These are phyloP conservation scores for Etheostoma spectabile DNA, from an alignment of 2,113 vertebrate genomes.

Conservation along the genomic window DNA sequence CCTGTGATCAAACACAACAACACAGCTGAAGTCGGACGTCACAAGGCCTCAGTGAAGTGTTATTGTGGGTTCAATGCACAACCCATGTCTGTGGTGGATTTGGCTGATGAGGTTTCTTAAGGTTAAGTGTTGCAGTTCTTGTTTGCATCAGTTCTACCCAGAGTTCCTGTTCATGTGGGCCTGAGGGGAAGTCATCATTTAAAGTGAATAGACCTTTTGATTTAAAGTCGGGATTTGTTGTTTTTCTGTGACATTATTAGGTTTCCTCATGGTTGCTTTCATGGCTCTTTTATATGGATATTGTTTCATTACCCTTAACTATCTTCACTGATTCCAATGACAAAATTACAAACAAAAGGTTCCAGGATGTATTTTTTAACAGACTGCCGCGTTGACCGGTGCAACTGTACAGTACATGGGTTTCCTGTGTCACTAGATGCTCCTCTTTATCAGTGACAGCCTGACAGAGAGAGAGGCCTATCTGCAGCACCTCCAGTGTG, in stretches of 20 bases:
- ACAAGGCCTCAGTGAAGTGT: neutral
- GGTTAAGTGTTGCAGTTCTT: neutral
- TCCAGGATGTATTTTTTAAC: neutral
- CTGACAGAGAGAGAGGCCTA: constrained; percentile 27
- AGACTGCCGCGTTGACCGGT: neutral
- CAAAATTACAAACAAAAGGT: neutral
- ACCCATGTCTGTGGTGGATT: neutral
- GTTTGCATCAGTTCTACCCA: neutral
- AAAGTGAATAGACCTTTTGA: neutral
- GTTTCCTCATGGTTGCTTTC: neutral
- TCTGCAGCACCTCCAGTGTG: constrained; percentile 17
- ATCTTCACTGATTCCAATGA: constrained; percentile 18
- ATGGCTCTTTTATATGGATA: neutral
- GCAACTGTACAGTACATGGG: constrained; percentile 1
- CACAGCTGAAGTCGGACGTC: neutral
- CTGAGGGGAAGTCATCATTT: neutral
- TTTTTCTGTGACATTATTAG: neutral
- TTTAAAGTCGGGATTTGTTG: neutral
- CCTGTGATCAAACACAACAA: constrained; percentile 73
- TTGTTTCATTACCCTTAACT: constrained; percentile 43
- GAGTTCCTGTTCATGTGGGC: neutral
- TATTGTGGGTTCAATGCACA: neutral
- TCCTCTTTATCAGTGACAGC: constrained; percentile 49
- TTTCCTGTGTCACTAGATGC: constrained; percentile 37
- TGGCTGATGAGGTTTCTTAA: neutral